Evolutionary conservation across 2,888 invertebrate genomes (phyloP), one percentile per base, ranked within the genome.

Genomic region (Perdita meconis): DNA sequence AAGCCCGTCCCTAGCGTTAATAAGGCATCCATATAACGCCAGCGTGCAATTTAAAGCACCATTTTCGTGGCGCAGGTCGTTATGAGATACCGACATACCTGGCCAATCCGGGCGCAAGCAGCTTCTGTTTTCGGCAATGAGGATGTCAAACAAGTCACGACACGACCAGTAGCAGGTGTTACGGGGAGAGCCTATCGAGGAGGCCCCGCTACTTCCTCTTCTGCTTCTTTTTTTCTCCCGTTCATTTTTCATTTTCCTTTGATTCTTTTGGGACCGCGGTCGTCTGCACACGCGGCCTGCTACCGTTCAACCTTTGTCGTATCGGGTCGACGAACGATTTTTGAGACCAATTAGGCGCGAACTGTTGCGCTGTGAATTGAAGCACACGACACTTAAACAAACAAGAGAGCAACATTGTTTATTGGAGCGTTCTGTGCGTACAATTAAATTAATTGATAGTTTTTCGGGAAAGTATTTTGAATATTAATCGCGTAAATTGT

Each of bases 91-190:
- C 86, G 84, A 84, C 86, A 83, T 78, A 57, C 65, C 51, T 55
- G 51, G 30, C 69, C 74, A 71, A 81, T 76, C 59, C 73, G 65
- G 63, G 63, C 65, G 36, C 77, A 71, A 72, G 77, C 78, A 79
- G 89, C 90, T 90, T 88, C 90, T 90, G 90, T 90, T 88, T 89
- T 90, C 82, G 85, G 84, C 82, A 85, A 88, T 85, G 87, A 84
- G 88, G 83, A 86, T 87, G 86, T 88, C 85, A 78, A 82, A 83
- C 87, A 74, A 87, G 83, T 88, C 86, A 86, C 81, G 81, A 87
- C 74, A 82, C 80, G 61, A 57, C 59, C 44, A 72, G 82, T 76
- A 88, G 82, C 78, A 88, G 83, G 83, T 86, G 88, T 78, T 83
- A 59, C 77, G 57, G 56, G 68, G 57, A 77, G 50, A 73, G 67